Evolutionary conservation across 2,113 vertebrate genomes (phyloP).

Genomic region (Notarius lentiginosus): DNA sequence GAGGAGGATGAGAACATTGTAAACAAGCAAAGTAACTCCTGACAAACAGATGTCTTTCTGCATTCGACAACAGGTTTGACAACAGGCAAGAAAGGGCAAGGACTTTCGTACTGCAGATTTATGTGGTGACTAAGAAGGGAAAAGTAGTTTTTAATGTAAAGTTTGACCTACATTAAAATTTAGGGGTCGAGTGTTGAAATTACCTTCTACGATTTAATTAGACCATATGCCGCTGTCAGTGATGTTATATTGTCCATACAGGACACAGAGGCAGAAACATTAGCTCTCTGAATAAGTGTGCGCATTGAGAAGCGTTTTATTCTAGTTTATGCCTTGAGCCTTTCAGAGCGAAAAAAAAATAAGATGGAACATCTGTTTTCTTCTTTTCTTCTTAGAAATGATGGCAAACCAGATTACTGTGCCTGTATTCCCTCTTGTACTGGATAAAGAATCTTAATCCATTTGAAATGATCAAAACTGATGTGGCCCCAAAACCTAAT

Average conservation of each 20-base stretch:
- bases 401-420: conserved; percentile 47
- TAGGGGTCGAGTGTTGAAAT: conserved; percentile 33
- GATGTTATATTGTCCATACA: conserved; percentile 36
- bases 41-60: conserved; percentile 38
- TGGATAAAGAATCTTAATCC: conserved; percentile 39
- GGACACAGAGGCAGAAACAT: conserved; percentile 13
- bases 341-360: not conserved
- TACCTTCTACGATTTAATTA: conserved; percentile 46
- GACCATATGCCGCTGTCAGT: conserved; percentile 46
- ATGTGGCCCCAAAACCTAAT: conserved; percentile 31
- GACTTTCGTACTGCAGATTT: conserved; percentile 29
- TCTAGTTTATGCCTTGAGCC: conserved; percentile 16
- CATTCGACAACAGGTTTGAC: conserved; percentile 5
- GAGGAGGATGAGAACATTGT: conserved; percentile 42
- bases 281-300: conserved; percentile 16
- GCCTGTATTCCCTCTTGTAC: conserved; percentile 16
- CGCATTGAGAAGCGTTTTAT: conserved; percentile 3
- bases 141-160: conserved; percentile 45
- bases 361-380: conserved; percentile 27
- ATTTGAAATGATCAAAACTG: conserved; percentile 23
- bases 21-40: conserved; percentile 29
- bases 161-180: conserved; percentile 44
- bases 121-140: conserved; percentile 37
- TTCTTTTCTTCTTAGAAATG: conserved; percentile 32
- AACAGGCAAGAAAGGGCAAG: conserved; percentile 15